Percentiles rank a stretch among this genome's conserved stretches.
Evolutionary conservation across 1,140 invertebrate genomes (phyloP).

Genomic region (Penaeus japonicus): DNA sequence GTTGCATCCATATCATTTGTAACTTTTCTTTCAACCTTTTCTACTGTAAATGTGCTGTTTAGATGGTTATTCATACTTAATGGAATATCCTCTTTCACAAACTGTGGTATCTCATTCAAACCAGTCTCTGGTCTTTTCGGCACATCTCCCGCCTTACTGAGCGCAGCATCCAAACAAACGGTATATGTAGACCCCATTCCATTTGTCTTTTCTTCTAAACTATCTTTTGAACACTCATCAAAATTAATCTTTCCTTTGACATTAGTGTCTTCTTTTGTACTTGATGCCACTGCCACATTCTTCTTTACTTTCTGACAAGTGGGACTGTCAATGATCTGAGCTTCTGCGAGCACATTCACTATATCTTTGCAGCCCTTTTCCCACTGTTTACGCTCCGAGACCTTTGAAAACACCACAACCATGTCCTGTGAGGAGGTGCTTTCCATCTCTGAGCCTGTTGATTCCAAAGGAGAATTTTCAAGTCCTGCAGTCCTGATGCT

Average conservation of each 20-base stretch:
- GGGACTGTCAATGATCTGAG: conserved; percentile 19
- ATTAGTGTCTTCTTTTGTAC: background rate
- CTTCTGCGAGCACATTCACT: conserved; percentile 22
- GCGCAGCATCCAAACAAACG: too few species aligned
- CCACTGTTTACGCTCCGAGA: conserved; percentile 35
- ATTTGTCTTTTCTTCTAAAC: background rate
- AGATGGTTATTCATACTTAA: background rate
- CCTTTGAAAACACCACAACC: conserved; percentile 35
- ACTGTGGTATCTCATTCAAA: background rate
- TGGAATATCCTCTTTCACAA: background rate
- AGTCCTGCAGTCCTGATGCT: conserved; percentile 34
- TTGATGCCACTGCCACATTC: background rate
- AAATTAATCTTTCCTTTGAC: background rate
- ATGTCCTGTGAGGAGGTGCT: conserved; percentile 48
- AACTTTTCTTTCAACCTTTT: background rate
- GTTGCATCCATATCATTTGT: background rate
- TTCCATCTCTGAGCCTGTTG: conserved; percentile 53
- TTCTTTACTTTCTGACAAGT: background rate
- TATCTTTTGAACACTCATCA: background rate
- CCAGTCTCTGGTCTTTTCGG: too few species aligned
- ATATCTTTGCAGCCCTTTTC: conserved; percentile 27
- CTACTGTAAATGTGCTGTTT: conserved; percentile 34
- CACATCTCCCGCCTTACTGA: too few species aligned
- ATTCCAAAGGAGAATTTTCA: conserved; percentile 52
- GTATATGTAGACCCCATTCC: too few species aligned